phyloP scores from a whole-genome alignment of 2,888 invertebrate species.

The Tuberolachnus salignus region DNA sequence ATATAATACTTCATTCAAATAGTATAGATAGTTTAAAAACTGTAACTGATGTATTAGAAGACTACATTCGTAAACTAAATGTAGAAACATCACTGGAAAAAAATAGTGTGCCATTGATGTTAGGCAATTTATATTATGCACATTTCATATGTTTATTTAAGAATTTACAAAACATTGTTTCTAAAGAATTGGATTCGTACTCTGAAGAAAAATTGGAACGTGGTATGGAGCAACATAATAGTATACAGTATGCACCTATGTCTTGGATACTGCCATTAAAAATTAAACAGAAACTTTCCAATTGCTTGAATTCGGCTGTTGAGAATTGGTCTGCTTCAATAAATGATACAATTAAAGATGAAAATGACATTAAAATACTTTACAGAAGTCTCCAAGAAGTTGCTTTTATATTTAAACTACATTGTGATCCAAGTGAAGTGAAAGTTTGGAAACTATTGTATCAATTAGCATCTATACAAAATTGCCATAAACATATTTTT shows the following conservation, averaged over 20 bases:
- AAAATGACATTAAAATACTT: constrained; percentile 36
- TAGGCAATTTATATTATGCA: constrained; percentile 45
- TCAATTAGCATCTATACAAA: constrained; percentile 26
- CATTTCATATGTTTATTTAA: constrained; percentile 45
- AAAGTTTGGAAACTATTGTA: constrained; percentile 49
- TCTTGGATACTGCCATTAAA: constrained; percentile 50
- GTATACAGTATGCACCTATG: constrained; percentile 37
- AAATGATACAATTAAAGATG: constrained; percentile 24
- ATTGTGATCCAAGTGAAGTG: constrained; percentile 46
- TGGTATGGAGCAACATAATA: constrained; percentile 42
- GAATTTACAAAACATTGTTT: constrained; percentile 35
- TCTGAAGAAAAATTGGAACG: constrained; percentile 42
- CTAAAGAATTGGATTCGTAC: constrained; percentile 46
- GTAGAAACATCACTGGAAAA: constrained; percentile 15
- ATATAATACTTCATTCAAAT: constrained; percentile 46
- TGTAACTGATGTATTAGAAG: constrained; percentile 31
- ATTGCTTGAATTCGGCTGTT: constrained; percentile 26
- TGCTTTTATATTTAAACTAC: constrained; percentile 37
- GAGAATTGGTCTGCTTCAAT: constrained; percentile 36
- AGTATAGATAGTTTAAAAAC: constrained; percentile 33
- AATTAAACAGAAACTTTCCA: constrained; percentile 42
- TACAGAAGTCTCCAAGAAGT: constrained; percentile 43
- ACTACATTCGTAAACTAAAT: constrained; percentile 28
- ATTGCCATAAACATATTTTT: constrained; percentile 35
- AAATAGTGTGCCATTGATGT: constrained; percentile 24